Evolutionary conservation across 2,888 invertebrate species (phyloP).

Genomic region (Microctonus aethiopoides): DNA sequence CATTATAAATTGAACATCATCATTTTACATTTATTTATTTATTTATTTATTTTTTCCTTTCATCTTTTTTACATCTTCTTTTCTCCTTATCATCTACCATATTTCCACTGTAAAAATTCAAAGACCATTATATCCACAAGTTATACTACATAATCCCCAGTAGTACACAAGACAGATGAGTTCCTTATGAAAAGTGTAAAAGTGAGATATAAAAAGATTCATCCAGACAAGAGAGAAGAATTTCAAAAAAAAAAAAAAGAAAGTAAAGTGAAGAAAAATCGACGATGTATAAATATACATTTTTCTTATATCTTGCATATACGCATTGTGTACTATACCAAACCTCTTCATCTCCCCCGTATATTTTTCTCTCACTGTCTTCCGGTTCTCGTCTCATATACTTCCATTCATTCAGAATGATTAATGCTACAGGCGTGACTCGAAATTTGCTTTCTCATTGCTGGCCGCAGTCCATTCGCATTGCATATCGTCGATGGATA

Average conservation of each 20-base stretch:
- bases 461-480: conserved; percentile 33
- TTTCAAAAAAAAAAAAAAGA: background rate
- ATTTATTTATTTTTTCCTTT: background rate
- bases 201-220: conserved; percentile 27
- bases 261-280: conserved; percentile 28
- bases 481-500: conserved; percentile 18
- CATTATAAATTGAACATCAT: background rate
- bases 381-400: conserved; percentile 25
- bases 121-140: conserved; percentile 16
- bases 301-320: background rate
- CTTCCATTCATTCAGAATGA: conserved; percentile 32
- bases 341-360: conserved; percentile 1
- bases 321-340: conserved; percentile 10
- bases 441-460: conserved; percentile 37
- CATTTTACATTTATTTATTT: background rate
- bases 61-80: background rate
- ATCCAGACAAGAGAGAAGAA: conserved; percentile 11
- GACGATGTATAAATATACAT: conserved; percentile 26
- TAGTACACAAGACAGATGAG: conserved; percentile 23
- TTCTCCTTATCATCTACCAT: background rate
- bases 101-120: background rate
- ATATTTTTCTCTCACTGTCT: conserved; percentile 4
- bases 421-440: conserved; percentile 41
- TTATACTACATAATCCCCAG: background rate
- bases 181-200: conserved; percentile 28